A percentile compares a stretch with the other conserved stretches of the same genome.
Evolutionary conservation across 2,888 invertebrate genomes (phyloP).

Genomic region (Troides helena): DNA sequence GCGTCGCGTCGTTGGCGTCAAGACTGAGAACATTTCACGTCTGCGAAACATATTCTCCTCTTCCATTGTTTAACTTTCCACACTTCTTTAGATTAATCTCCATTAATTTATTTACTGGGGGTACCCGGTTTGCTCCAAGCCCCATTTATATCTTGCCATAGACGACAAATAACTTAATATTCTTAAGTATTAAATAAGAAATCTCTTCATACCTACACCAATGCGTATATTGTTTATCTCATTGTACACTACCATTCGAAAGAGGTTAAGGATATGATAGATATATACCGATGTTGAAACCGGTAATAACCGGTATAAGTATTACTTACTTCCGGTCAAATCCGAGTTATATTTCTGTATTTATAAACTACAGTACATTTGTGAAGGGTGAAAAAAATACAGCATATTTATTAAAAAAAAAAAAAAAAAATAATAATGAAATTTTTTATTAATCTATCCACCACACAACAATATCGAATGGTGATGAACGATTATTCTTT

Average conservation of each 20-base stretch:
- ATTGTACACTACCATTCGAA: neutral
- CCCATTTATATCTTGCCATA: neutral
- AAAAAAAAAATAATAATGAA: too few relatives aligned
- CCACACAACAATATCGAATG: too few relatives aligned
- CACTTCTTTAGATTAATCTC: neutral
- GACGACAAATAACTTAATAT: neutral
- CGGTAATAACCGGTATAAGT: too few relatives aligned
- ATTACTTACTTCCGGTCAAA: too few relatives aligned
- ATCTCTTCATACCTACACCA: neutral
- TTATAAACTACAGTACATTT: too few relatives aligned
- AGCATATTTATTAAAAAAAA: too few relatives aligned
- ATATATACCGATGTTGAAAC: too few relatives aligned
- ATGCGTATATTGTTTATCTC: neutral
- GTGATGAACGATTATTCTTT: too few relatives aligned
- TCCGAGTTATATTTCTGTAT: too few relatives aligned
- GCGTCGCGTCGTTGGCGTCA: neutral
- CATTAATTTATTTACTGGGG: neutral
- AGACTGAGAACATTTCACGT: neutral
- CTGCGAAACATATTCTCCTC: neutral
- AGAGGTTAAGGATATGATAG: too few relatives aligned
- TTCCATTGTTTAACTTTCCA: neutral
- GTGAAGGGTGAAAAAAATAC: too few relatives aligned
- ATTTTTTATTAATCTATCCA: too few relatives aligned
- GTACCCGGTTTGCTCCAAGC: neutral
- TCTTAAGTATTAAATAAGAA: neutral